Conservation (phyloP, 2,113 vertebrate genomes). For the Circaetus cinerascens region DNA sequence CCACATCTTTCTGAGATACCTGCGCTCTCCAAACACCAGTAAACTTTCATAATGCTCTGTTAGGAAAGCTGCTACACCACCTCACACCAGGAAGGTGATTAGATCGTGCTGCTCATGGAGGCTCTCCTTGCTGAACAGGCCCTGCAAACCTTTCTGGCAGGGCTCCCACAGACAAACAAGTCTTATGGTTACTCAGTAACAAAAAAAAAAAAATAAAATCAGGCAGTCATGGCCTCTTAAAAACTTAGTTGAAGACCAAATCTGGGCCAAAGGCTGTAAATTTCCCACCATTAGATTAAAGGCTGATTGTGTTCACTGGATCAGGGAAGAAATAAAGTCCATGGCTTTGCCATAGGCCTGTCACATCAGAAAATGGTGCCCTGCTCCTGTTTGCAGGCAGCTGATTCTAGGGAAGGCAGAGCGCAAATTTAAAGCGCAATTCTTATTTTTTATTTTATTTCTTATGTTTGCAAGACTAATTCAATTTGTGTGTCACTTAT, state of each 20-base stretch:
- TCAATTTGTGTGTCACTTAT: background rate
- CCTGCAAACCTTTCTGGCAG: background rate
- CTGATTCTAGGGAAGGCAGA: background rate
- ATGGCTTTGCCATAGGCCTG: background rate
- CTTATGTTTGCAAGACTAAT: background rate
- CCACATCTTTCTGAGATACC: background rate
- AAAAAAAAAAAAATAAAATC: background rate
- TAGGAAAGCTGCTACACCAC: background rate
- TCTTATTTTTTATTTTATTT: background rate
- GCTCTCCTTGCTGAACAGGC: background rate
- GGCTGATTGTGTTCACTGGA: background rate
- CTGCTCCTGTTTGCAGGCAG: background rate
- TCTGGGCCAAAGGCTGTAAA: background rate
- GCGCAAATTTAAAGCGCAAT: background rate
- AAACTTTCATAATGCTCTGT: background rate
- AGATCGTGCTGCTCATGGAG: background rate
- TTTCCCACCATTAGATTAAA: background rate
- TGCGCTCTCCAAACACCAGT: accelerated
- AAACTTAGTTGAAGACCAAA: background rate
- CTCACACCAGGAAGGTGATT: background rate
- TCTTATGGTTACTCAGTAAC: background rate
- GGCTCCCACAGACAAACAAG: background rate
- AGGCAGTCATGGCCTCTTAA: background rate
- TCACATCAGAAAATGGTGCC: background rate
- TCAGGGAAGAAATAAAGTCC: background rate